phyloP scores from a whole-genome alignment of 1,140 invertebrate genomes.

The Yoshiicerus persimilis region DNA sequence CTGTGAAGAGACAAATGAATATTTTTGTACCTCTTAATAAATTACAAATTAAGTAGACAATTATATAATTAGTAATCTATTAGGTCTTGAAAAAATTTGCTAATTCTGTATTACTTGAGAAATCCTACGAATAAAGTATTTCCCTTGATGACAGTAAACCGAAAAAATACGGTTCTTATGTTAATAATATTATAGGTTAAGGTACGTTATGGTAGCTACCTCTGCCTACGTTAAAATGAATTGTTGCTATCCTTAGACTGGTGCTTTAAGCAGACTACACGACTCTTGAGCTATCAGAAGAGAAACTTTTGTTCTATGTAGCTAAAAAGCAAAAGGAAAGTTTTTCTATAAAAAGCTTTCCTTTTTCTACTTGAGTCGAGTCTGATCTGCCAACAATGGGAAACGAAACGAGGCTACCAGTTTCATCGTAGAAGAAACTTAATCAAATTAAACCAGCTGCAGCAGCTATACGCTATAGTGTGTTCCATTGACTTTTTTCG shows the following conservation, averaged over 20 bases:
- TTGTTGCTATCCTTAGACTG: no score
- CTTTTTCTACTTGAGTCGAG: background rate
- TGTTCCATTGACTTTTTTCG: background rate
- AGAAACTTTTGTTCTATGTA: background rate
- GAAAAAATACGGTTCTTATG: background rate
- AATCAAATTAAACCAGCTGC: background rate
- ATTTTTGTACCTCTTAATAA: no score
- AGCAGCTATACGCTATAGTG: background rate
- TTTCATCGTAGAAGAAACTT: background rate
- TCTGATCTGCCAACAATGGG: background rate
- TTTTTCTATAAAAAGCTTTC: background rate
- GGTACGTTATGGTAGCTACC: background rate
- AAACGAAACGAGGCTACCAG: background rate
- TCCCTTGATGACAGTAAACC: background rate
- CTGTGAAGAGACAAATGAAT: no score
- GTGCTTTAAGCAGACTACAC: background rate
- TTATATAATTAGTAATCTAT: no score
- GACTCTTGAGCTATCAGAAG: background rate
- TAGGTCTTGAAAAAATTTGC: no score
- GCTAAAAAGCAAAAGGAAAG: background rate
- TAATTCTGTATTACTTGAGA: no score
- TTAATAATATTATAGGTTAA: background rate
- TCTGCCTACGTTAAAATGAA: no score
- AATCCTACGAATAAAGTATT: no score
- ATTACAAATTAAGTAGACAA: no score